phyloP scores from a whole-genome alignment of 2,888 invertebrate species.

The Eristalis arbustorum region DNA sequence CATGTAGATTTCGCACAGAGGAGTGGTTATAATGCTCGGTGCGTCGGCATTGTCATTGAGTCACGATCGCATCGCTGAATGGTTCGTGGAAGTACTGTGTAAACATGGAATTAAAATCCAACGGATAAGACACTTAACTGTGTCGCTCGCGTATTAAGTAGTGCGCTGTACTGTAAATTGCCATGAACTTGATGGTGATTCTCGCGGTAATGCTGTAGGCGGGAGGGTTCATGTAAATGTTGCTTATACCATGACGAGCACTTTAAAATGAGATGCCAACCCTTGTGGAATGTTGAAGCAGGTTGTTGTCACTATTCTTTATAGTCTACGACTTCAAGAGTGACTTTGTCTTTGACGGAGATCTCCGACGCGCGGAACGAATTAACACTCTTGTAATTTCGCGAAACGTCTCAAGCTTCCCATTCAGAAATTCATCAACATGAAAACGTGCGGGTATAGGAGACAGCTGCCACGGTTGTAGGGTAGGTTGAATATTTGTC shows the following conservation, averaged over 20 bases:
- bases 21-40: constrained; percentile 20
- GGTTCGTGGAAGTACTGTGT: background rate
- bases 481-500: too few relatives aligned
- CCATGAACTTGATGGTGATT: background rate
- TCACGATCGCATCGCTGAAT: constrained; percentile 22
- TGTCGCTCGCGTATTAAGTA: background rate
- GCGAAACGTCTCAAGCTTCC: background rate
- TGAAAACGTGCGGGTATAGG: too few relatives aligned
- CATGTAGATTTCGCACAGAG: background rate
- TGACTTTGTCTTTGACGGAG: background rate
- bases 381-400: background rate
- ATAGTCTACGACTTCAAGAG: too few relatives aligned
- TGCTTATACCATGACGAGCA: background rate
- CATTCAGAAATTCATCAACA: background rate
- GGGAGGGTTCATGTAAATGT: background rate
- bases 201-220: background rate
- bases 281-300: background rate
- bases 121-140: background rate
- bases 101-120: constrained; percentile 27
- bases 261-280: background rate
- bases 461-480: too few relatives aligned
- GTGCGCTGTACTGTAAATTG: background rate
- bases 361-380: background rate
- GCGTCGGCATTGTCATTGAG: constrained; percentile 37
- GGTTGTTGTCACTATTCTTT: background rate